Percentiles rank a stretch among this genome's conserved stretches.
These are phyloP conservation scores for Endomychus coccineus DNA, from an alignment of 2,888 invertebrate species.

Conservation along the genomic window DNA sequence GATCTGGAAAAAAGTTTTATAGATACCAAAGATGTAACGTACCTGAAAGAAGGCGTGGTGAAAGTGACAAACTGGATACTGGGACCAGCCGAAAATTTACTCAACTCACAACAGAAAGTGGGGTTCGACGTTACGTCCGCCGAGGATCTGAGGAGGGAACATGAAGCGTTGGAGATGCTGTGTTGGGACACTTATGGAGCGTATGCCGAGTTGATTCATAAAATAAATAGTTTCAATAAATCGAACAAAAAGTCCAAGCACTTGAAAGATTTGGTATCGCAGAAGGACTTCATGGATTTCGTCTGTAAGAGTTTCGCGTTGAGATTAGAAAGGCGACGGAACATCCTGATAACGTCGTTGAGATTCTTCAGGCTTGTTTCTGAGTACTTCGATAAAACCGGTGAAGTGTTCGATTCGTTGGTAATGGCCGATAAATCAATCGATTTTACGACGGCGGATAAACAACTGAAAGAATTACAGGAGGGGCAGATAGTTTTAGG, in stretches of 20 bases:
- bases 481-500: constrained; percentile 55
- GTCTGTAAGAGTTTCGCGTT: constrained; percentile 71
- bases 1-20: constrained; percentile 53
- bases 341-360: constrained; percentile 65
- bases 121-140: constrained; percentile 67
- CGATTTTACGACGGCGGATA: constrained; percentile 51
- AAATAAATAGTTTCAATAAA: constrained; percentile 55
- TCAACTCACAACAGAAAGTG: constrained; percentile 63
- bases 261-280: constrained; percentile 59
- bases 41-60: constrained; percentile 57
- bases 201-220: constrained; percentile 69
- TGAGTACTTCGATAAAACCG: constrained; percentile 62
- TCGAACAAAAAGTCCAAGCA: constrained; percentile 39
- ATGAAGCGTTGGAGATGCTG: constrained; percentile 67
- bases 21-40: constrained; percentile 53
- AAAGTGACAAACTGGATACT: constrained; percentile 72
- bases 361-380: constrained; percentile 68
- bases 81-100: constrained; percentile 66
- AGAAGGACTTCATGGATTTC: constrained; percentile 75
- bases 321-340: constrained; percentile 63
- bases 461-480: constrained; percentile 52
- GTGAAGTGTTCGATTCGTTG: constrained; percentile 59
- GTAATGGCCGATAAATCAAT: constrained; percentile 55
- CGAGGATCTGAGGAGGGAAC: constrained; percentile 63
- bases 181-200: constrained; percentile 73